Evolutionary conservation across 1,140 invertebrate genomes (phyloP).

Genomic region (Helicoverpa zea): DNA sequence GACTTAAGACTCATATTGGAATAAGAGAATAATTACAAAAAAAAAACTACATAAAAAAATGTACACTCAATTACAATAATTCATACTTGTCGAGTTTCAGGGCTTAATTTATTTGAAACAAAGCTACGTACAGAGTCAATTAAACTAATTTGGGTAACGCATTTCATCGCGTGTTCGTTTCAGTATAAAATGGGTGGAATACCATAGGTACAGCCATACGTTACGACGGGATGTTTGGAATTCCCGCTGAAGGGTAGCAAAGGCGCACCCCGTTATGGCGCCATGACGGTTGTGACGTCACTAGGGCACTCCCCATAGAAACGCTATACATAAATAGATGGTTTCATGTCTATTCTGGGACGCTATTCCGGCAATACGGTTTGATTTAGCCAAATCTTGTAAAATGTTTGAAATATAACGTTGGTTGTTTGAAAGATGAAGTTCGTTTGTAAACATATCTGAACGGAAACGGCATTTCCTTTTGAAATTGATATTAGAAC

Average conservation of each 20-base stretch:
- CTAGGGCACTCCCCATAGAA: constrained; percentile 31
- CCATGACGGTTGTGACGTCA: constrained; percentile 11
- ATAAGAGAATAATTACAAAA: neutral
- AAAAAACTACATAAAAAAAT: neutral
- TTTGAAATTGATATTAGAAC: neutral
- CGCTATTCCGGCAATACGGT: constrained; percentile 14
- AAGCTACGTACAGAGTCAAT: constrained; percentile 7
- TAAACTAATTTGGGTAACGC: constrained; percentile 19
- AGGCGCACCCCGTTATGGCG: constrained; percentile 25
- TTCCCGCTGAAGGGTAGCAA: constrained; percentile 37
- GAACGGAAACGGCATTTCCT: neutral
- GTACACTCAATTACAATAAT: neutral
- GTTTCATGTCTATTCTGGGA: constrained; percentile 21
- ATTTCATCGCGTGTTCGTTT: constrained; percentile 18
- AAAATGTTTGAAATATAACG: neutral
- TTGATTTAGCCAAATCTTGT: neutral
- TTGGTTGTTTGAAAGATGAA: neutral
- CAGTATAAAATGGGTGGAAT: constrained; percentile 16
- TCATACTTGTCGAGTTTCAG: constrained; percentile 6
- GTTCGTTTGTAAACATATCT: neutral
- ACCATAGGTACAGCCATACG: neutral
- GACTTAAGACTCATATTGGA: neutral
- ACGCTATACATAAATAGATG: constrained; percentile 28
- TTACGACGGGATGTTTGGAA: constrained; percentile 7
- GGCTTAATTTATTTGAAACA: constrained; percentile 15